A percentile compares a stretch with the other conserved stretches of the same genome.
Evolutionary conservation across 2,888 invertebrate genomes (phyloP).

Genomic region (Chrysolina haemoptera): DNA sequence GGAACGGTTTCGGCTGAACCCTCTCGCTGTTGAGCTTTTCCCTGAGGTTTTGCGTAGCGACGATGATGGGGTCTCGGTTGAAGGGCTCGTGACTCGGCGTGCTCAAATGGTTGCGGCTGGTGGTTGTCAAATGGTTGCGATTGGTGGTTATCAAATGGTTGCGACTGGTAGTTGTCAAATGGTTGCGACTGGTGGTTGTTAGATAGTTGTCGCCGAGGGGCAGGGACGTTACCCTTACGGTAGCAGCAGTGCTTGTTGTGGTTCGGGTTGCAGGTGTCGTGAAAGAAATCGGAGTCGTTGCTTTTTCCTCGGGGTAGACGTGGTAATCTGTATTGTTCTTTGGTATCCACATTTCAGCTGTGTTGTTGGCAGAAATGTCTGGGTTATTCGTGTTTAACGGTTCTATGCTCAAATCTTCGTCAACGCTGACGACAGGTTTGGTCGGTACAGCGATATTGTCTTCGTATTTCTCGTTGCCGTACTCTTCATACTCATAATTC

Average conservation of each 20-base stretch:
- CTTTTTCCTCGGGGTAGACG: slow-evolving; percentile 44
- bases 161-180: slow-evolving; percentile 56
- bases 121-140: too few species aligned
- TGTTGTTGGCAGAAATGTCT: slow-evolving; percentile 19
- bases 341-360: slow-evolving; percentile 23
- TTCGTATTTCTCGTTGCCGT: slow-evolving; percentile 57
- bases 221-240: slow-evolving; percentile 66
- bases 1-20: slow-evolving; percentile 60
- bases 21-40: slow-evolving; percentile 68
- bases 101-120: too few species aligned
- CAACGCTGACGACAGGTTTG: slow-evolving; percentile 47
- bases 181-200: slow-evolving; percentile 45
- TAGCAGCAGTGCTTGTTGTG: slow-evolving; percentile 49
- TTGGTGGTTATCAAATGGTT: slow-evolving; percentile 47
- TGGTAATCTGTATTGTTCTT: slow-evolving; percentile 46
- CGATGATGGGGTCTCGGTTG: slow-evolving; percentile 63
- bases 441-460: slow-evolving; percentile 63
- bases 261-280: slow-evolving; percentile 47
- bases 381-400: slow-evolving; percentile 42
- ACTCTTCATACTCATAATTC: slow-evolving; percentile 64
- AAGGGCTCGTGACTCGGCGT: slow-evolving; percentile 46
- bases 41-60: slow-evolving; percentile 66
- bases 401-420: slow-evolving; percentile 51
- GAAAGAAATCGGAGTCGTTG: slow-evolving; percentile 33
- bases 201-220: slow-evolving; percentile 68